These are phyloP conservation scores for Sorex maritimensis DNA, from an alignment of 2,797 vertebrate genomes.

Conservation along the genomic window DNA sequence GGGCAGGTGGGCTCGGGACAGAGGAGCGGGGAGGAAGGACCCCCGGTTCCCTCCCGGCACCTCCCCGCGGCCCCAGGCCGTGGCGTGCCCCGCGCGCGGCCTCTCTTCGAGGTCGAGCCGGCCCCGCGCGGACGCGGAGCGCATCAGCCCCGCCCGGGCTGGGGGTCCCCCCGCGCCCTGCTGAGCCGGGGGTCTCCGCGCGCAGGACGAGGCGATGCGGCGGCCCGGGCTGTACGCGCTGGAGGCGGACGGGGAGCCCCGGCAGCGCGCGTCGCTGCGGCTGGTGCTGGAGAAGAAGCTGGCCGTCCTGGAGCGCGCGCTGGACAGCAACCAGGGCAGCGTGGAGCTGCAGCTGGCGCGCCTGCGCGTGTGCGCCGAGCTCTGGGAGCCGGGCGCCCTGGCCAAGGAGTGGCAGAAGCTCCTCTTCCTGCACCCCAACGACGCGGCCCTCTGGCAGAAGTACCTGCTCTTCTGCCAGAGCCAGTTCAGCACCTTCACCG, in stretches of 20 bases:
- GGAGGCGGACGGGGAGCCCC: constrained; percentile 90
- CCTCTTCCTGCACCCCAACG: constrained; percentile 97
- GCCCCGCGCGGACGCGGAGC: too few relatives aligned
- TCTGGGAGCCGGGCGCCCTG: constrained; percentile 95
- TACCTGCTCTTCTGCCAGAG: constrained; percentile 97
- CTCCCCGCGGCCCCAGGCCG: too few relatives aligned
- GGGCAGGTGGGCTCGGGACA: neutral
- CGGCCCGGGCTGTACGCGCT: constrained; percentile 89
- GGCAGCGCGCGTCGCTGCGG: constrained; percentile 91
- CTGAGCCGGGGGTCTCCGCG: constrained; percentile 56
- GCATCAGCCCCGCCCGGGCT: too few relatives aligned
- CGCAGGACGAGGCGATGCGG: constrained; percentile 94
- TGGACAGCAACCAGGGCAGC: constrained; percentile 94
- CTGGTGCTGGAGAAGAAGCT: constrained; percentile 97
- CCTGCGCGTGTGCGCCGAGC: constrained; percentile 94
- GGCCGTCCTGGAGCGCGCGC: constrained; percentile 95
- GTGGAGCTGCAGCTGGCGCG: constrained; percentile 95
- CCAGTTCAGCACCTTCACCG: constrained; percentile 96
- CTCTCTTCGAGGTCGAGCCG: too few relatives aligned
- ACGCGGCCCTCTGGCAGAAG: constrained; percentile 94
- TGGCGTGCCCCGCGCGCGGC: too few relatives aligned
- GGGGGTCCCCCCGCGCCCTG: too few relatives aligned
- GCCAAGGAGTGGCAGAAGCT: constrained; percentile 98
- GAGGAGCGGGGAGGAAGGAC: neutral
- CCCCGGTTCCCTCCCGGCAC: too few relatives aligned